Percentiles rank a stretch among this genome's conserved stretches.
Evolutionary conservation across 2,797 vertebrate species (phyloP).

Genomic region (Rallus crepitans): DNA sequence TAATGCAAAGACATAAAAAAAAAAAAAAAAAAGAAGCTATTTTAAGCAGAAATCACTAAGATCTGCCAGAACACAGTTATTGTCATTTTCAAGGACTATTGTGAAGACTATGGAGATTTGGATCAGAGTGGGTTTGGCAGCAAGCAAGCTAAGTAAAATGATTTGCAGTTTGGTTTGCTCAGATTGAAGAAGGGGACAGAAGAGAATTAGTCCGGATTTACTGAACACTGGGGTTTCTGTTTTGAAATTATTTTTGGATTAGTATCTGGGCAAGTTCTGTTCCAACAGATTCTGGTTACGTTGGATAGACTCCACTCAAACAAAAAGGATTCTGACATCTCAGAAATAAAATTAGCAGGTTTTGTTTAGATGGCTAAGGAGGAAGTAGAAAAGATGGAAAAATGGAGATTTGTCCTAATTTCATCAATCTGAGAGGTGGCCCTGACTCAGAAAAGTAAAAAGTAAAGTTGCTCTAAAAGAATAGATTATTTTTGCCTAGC

Average conservation of each 20-base stretch:
- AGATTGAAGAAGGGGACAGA: background rate
- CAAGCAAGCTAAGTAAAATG: background rate
- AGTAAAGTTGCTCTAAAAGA: background rate
- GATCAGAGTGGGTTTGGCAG: background rate
- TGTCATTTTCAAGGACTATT: background rate
- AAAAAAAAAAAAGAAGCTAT: background rate
- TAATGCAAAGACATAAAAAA: background rate
- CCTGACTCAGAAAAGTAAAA: background rate
- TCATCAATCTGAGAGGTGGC: background rate
- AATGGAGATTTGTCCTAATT: background rate
- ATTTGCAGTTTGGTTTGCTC: background rate
- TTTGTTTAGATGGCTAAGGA: background rate
- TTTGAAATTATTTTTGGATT: slow-evolving; percentile 2
- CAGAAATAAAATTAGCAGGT: background rate
- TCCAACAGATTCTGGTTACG: background rate
- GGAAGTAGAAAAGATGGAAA: background rate
- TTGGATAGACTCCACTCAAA: background rate
- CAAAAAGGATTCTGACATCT: background rate
- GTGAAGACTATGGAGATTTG: background rate
- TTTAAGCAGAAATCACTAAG: background rate
- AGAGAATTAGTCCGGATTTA: background rate
- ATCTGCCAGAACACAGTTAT: background rate
- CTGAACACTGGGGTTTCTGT: background rate
- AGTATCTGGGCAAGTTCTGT: background rate
- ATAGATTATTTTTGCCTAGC: background rate